Evolutionary conservation across 2,113 vertebrate species (phyloP).

Genomic region (Carassius carassius): DNA sequence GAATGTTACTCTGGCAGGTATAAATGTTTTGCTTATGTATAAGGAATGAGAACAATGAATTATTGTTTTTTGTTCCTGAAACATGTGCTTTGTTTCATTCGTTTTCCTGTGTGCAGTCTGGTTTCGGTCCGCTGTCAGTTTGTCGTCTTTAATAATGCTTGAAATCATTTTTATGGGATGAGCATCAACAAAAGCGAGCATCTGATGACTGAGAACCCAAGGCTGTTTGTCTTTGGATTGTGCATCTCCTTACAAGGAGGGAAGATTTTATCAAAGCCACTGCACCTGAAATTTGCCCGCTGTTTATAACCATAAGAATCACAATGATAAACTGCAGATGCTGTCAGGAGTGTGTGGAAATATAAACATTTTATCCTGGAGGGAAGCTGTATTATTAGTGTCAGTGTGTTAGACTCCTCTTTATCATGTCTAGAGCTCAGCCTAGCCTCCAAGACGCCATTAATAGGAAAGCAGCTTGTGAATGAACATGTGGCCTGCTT

Average conservation of each 20-base stretch:
- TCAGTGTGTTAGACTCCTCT: constrained; percentile 22
- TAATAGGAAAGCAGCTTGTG: background rate
- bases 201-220: background rate
- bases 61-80: background rate
- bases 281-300: constrained; percentile 38
- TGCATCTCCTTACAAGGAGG: constrained; percentile 58
- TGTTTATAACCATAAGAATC: constrained; percentile 46
- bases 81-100: background rate
- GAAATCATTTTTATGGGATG: constrained; percentile 20
- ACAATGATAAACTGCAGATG: constrained; percentile 48
- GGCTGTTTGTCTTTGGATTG: constrained; percentile 35
- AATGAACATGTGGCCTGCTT: background rate
- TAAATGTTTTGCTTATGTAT: background rate
- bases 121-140: background rate
- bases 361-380: constrained; percentile 52
- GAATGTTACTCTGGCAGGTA: background rate
- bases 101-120: constrained; percentile 7
- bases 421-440: background rate
- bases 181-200: background rate
- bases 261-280: constrained; percentile 51
- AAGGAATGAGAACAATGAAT: constrained; percentile 5
- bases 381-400: constrained; percentile 51
- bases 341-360: constrained; percentile 46
- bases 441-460: constrained; percentile 2
- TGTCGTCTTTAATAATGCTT: constrained; percentile 9